Percentiles rank a stretch among this genome's conserved stretches.
Conservation (phyloP, 2,888 invertebrate species). For the Geotrupes spiniger region DNA sequence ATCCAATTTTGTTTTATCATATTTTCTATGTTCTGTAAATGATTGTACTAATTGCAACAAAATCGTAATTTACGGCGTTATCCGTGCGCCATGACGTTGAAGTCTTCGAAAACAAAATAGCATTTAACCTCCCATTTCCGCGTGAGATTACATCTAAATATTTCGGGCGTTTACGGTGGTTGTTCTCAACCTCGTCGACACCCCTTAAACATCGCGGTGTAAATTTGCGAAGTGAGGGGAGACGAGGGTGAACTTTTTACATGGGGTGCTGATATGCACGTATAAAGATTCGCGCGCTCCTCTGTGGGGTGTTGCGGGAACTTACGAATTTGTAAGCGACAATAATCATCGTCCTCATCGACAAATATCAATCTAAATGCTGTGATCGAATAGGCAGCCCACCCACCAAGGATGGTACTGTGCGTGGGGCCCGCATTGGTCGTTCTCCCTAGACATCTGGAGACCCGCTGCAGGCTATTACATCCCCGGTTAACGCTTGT, state of each 20-base stretch:
- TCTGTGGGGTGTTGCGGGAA: neutral
- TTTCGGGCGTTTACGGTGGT: slow-evolving; percentile 30
- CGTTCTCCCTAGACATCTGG: slow-evolving; percentile 13
- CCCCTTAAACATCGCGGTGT: slow-evolving; percentile 22
- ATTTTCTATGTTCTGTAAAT: no score
- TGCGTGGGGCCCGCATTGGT: slow-evolving; percentile 27
- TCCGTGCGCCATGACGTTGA: neutral
- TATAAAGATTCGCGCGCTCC: slow-evolving; percentile 1
- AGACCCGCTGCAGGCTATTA: slow-evolving; percentile 9
- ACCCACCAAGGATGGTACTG: slow-evolving; percentile 24
- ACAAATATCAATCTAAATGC: slow-evolving; percentile 30
- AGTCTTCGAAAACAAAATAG: slow-evolving; percentile 18
- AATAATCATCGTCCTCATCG: slow-evolving; percentile 25
- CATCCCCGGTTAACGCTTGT: slow-evolving; percentile 21
- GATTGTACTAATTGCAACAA: no score
- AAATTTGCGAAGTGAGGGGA: slow-evolving; percentile 13
- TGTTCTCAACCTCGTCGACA: slow-evolving; percentile 27
- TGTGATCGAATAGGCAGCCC: slow-evolving; percentile 28
- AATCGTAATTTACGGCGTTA: no score
- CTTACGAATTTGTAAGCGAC: slow-evolving; percentile 21
- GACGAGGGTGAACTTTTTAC: neutral
- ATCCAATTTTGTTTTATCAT: no score
- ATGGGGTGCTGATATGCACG: neutral
- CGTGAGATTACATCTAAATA: slow-evolving; percentile 28
- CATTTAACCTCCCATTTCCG: slow-evolving; percentile 29